These are phyloP conservation scores for Protonemura montana DNA, from an alignment of 2,888 invertebrate species.

Conservation along the genomic window DNA sequence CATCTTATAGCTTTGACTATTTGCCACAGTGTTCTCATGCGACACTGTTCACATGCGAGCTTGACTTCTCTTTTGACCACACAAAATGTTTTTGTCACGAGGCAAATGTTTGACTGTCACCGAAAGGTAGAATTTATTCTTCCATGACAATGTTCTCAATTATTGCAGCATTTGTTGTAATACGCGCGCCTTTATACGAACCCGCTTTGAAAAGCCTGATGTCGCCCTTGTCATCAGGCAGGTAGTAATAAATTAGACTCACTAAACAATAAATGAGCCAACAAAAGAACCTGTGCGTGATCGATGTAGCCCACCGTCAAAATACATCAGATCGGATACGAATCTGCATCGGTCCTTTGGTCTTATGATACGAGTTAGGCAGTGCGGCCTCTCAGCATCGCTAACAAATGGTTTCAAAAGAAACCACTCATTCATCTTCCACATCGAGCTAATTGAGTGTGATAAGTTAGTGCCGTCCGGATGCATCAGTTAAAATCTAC, in stretches of 20 bases:
- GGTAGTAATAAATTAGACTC: conserved; percentile 12
- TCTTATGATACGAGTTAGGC: background rate
- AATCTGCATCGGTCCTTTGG: background rate
- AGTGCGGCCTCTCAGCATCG: background rate
- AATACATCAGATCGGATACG: background rate
- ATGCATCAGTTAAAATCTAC: background rate
- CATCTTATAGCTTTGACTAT: background rate
- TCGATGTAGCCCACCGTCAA: background rate
- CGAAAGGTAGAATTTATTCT: background rate
- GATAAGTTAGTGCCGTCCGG: background rate
- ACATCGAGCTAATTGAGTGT: background rate
- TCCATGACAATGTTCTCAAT: background rate
- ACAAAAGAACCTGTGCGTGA: background rate
- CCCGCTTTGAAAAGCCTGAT: background rate
- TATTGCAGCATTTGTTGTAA: background rate
- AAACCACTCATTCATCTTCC: background rate
- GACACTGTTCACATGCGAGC: background rate
- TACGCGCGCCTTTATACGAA: background rate
- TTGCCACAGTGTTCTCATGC: too few relatives aligned
- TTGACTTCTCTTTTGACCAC: background rate
- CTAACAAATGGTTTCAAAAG: background rate
- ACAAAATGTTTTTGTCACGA: background rate
- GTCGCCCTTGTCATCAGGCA: background rate
- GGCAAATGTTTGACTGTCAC: background rate
- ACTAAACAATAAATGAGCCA: background rate